phyloP scores from a whole-genome alignment of 2,888 invertebrate species.

The Pammene aurita region DNA sequence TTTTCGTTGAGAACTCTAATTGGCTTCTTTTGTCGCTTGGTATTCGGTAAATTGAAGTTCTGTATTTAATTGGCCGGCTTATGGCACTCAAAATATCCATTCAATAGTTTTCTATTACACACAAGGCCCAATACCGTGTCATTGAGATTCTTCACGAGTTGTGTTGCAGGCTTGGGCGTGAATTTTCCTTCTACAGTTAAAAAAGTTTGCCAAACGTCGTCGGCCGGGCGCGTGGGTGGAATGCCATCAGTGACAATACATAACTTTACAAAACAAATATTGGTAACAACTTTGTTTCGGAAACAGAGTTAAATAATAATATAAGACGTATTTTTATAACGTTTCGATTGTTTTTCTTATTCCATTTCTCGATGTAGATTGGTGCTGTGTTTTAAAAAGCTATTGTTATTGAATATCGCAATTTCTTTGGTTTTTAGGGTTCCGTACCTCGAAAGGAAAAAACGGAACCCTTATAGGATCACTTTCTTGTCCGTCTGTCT shows the following conservation, averaged over 20 bases:
- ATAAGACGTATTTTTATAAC: constrained; percentile 2
- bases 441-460: too few relatives aligned
- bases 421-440: too few relatives aligned
- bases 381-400: not conserved
- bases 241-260: constrained; percentile 34
- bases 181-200: constrained; percentile 42
- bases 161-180: constrained; percentile 37
- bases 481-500: too few relatives aligned
- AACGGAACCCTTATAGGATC: too few relatives aligned
- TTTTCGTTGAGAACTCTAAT: not conserved
- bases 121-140: constrained; percentile 33
- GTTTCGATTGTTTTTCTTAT: not conserved
- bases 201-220: constrained; percentile 41
- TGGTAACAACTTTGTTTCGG: constrained; percentile 34
- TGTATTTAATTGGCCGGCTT: constrained; percentile 1
- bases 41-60: not conserved
- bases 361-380: not conserved
- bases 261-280: constrained; percentile 34
- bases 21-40: constrained; percentile 15
- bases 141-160: constrained; percentile 41
- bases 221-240: constrained; percentile 35
- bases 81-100: constrained; percentile 9
- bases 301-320: constrained; percentile 25
- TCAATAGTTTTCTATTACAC: constrained; percentile 41
- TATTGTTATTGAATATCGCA: too few relatives aligned